Conservation (phyloP, 2,113 vertebrate species). For the Hypocryptadius cinnamomeus region DNA sequence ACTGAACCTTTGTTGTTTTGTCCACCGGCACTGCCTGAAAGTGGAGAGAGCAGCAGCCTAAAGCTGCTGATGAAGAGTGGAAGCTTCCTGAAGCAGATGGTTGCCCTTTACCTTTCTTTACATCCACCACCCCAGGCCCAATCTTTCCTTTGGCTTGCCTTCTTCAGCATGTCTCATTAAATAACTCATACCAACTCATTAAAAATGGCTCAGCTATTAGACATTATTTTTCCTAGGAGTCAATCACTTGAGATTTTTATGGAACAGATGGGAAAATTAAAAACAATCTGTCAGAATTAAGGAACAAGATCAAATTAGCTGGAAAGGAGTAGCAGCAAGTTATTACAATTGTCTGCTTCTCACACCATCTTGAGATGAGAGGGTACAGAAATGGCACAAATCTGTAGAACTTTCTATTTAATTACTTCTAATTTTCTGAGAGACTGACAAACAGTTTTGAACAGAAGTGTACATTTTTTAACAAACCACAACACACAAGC, state of each 20-base stretch:
- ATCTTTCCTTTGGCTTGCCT: constrained; percentile 24
- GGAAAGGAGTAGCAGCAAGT: constrained; percentile 62
- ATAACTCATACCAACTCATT: constrained; percentile 49
- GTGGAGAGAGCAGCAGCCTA: neutral
- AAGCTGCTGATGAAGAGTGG: neutral
- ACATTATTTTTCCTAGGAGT: constrained; percentile 51
- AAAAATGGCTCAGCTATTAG: constrained; percentile 62
- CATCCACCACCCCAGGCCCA: neutral
- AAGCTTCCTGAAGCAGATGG: neutral
- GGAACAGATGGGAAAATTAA: constrained; percentile 69
- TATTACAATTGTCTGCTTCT: constrained; percentile 65
- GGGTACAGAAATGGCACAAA: constrained; percentile 51
- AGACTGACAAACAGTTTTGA: constrained; percentile 30
- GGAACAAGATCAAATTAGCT: constrained; percentile 69
- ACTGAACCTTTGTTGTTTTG: neutral
- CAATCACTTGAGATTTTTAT: constrained; percentile 56
- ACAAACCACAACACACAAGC: neutral
- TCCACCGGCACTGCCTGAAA: neutral
- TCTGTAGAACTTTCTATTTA: constrained; percentile 53
- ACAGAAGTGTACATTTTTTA: constrained; percentile 38
- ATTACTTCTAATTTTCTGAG: constrained; percentile 44
- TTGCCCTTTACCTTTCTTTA: constrained; percentile 16
- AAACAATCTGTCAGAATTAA: constrained; percentile 70
- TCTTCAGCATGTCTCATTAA: constrained; percentile 24
- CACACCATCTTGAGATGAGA: constrained; percentile 63